These are phyloP conservation scores for Rhynchotus rufescens DNA, from an alignment of 2,797 vertebrate genomes.

Conservation along the genomic window DNA sequence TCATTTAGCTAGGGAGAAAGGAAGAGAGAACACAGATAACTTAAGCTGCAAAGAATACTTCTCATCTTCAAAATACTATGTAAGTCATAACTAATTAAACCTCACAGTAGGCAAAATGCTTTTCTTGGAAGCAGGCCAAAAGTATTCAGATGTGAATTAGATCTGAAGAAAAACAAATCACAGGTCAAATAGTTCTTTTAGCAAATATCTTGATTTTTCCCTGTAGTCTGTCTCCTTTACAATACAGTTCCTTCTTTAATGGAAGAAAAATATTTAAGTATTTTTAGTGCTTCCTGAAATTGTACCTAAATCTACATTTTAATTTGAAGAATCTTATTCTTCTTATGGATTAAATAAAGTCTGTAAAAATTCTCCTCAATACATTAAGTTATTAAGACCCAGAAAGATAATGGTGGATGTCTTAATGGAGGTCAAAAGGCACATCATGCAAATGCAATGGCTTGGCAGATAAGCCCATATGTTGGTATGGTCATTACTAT, in stretches of 20 bases:
- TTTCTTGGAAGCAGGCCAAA: neutral
- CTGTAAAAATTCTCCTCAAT: neutral
- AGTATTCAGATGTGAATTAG: neutral
- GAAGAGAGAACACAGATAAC: neutral
- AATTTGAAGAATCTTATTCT: neutral
- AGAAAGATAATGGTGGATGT: neutral
- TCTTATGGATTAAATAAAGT: neutral
- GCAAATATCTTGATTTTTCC: neutral
- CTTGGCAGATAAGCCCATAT: neutral
- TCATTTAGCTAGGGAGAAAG: neutral
- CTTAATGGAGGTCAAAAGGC: neutral
- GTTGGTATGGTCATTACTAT: neutral
- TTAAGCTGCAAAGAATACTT: neutral
- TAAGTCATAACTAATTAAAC: slow-evolving; percentile 13
- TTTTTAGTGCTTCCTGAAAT: neutral
- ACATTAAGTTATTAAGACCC: neutral
- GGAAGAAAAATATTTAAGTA: neutral
- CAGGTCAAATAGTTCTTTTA: neutral
- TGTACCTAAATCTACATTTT: neutral
- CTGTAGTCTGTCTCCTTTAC: neutral
- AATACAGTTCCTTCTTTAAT: neutral
- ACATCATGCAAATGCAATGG: neutral
- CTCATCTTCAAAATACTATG: neutral
- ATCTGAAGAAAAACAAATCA: neutral
- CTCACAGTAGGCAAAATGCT: neutral